A percentile compares a stretch with the other conserved stretches of the same genome.
Conservation (phyloP, 2,888 invertebrate genomes). For the Aquatica leii region DNA sequence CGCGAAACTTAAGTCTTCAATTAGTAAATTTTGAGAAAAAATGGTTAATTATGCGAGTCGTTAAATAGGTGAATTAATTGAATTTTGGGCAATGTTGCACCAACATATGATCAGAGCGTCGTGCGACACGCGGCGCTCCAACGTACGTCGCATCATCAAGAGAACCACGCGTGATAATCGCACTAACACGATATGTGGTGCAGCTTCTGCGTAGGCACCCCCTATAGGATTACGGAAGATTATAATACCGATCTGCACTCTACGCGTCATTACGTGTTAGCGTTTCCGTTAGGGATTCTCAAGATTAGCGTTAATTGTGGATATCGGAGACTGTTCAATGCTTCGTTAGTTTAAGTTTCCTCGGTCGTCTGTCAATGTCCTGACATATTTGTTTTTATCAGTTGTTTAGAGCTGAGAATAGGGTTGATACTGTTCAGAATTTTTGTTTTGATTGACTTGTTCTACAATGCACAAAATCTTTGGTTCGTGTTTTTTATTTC, state of each 20-base stretch:
- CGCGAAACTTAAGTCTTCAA: too few species aligned
- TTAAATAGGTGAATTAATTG: constrained; percentile 37
- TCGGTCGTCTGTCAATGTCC: constrained; percentile 43
- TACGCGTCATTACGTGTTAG: constrained; percentile 55
- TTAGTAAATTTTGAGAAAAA: constrained; percentile 11
- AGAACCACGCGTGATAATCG: constrained; percentile 57
- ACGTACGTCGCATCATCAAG: constrained; percentile 48
- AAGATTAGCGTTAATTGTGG: constrained; percentile 51
- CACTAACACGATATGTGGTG: constrained; percentile 54
- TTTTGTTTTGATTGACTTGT: too few species aligned
- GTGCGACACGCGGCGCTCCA: constrained; percentile 49
- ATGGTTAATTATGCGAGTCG: not conserved
- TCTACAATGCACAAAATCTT: too few species aligned
- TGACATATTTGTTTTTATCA: too few species aligned
- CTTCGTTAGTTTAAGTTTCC: constrained; percentile 48
- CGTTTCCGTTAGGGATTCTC: constrained; percentile 51
- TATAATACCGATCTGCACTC: constrained; percentile 43
- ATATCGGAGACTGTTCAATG: constrained; percentile 48
- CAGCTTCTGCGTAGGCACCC: constrained; percentile 34
- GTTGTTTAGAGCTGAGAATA: too few species aligned
- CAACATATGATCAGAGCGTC: constrained; percentile 50
- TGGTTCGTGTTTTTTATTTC: too few species aligned
- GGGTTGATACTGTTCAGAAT: too few species aligned
- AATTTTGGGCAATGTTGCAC: constrained; percentile 50
- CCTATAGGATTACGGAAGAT: constrained; percentile 49